Base-by-base conservation (phyloP, 2,113 vertebrate species). In the Calidris pygmaea region DNA sequence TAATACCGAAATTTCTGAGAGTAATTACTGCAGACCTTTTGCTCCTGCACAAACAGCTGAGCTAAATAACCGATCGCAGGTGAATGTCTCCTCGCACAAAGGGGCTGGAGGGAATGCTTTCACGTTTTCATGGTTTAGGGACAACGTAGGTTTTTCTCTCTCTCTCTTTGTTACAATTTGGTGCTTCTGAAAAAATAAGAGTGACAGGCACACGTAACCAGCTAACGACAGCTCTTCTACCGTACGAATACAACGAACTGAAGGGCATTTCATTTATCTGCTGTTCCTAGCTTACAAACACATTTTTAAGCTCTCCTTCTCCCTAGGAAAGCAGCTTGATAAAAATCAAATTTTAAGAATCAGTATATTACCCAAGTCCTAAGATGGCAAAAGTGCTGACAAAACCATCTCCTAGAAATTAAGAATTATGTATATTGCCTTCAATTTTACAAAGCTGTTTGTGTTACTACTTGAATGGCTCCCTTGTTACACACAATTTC, bases 401-500 rank as follows among this genome's bases (percentile, higher is more conserved):
- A 80, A 96, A 97, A 91, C 84, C n/a, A 81, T 83, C 89, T 97
- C 94, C 71, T 93, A 87, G 96, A 98, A 98, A 97, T 96, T 83
- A 94, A 96, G 97, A 97, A 95, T 97, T 97, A 97, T 92, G 93
- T 97, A 93, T 91, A 97, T 96, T 86, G 96, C 97, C 87, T 98
- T 97, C 97, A 96, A 94, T 98, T 98, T 97, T 95, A 95, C 91
- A 91, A 96, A 97, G 95, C 96, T 94, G 90, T 97, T 97, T 97
- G 81, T 96, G 97, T 95, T 97, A 76, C 95, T 86, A 73, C n/a
- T 85, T 91, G 94, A 97, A 98, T 53, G 94, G 91, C 89, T 98
- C 97, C 98, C 97, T 95, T 62, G 88, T 96, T 97, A 92, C 97
- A 95, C 96, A 93, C 97, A 96, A 96, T 97, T 98, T 94, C 93